Evolutionary conservation across 2,113 vertebrate species (phyloP).

Genomic region (Myanophis thanlyinensis): DNA sequence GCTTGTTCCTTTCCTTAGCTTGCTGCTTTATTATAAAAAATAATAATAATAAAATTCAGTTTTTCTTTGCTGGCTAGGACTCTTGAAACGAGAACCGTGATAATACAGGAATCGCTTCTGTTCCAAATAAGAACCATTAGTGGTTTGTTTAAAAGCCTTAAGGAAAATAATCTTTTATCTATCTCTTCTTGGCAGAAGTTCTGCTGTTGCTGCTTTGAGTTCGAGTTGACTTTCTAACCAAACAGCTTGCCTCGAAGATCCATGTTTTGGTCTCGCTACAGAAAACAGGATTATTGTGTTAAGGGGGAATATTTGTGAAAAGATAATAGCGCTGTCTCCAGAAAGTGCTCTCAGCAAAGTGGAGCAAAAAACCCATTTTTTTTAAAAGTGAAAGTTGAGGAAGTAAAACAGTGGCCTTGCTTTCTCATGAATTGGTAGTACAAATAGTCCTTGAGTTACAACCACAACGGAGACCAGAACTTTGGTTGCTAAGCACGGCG

Average conservation of each 20-base stretch:
- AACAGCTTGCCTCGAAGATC: constrained; percentile 50
- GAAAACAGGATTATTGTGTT: constrained; percentile 15
- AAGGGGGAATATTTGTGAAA: constrained; percentile 25
- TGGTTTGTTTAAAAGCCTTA: constrained; percentile 47
- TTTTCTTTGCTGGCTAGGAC: constrained; percentile 57
- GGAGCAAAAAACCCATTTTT: neutral
- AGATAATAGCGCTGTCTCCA: too few species aligned
- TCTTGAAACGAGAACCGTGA: constrained; percentile 56
- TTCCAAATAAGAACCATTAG: constrained; percentile 52
- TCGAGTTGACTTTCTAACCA: constrained; percentile 53
- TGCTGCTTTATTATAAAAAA: neutral
- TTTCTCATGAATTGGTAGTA: neutral
- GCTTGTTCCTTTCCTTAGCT: constrained; percentile 52
- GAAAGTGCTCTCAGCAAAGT: neutral
- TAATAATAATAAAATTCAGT: neutral
- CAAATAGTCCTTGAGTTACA: neutral
- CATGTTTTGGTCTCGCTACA: constrained; percentile 28
- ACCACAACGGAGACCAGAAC: too few species aligned
- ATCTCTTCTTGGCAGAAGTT: constrained; percentile 48
- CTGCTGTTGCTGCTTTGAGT: constrained; percentile 33
- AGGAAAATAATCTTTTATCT: constrained; percentile 52
- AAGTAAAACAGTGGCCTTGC: neutral
- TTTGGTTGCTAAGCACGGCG: too few species aligned
- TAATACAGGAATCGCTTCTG: constrained; percentile 51
- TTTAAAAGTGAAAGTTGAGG: neutral